Conservation (phyloP, 2,797 vertebrate genomes). For the Epinephelus awoara region DNA sequence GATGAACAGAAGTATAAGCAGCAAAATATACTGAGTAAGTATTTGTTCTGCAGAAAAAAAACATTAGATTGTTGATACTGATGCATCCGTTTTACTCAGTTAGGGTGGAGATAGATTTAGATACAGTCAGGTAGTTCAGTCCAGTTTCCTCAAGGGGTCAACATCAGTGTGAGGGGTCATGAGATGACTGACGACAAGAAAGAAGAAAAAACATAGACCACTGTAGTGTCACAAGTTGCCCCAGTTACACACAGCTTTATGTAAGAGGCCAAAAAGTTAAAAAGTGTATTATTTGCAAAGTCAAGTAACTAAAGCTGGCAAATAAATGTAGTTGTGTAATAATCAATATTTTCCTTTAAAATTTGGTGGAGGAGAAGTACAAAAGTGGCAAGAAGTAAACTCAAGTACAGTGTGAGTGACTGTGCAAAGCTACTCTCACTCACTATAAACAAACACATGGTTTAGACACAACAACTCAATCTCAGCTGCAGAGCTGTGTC, state of each 20-base stretch:
- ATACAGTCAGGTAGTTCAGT: not conserved
- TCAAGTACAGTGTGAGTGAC: not conserved
- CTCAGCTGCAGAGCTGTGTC: conserved; percentile 11
- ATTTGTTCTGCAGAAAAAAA: not conserved
- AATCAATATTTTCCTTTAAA: not conserved
- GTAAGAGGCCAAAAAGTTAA: not conserved
- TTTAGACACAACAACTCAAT: conserved; percentile 18
- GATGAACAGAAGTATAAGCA: not conserved
- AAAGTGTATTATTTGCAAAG: not conserved
- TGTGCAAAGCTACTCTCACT: not conserved
- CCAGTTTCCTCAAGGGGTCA: not conserved
- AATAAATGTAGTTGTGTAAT: not conserved
- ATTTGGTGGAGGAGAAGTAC: not conserved
- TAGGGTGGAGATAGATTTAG: too few species aligned
- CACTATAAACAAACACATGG: conserved; percentile 10
- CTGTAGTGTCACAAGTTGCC: not conserved
- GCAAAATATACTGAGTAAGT: not conserved
- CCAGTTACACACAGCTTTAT: not conserved
- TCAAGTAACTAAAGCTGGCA: not conserved
- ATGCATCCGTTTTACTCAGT: not conserved
- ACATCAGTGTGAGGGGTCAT: not conserved
- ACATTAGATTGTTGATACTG: not conserved
- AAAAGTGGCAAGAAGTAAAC: not conserved
- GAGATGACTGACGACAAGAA: not conserved
- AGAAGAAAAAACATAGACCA: not conserved